Evolutionary conservation across 1,140 invertebrate species (phyloP), one percentile per base, ranked within the genome.

Genomic region (Zaprionus kolodkinae): DNA sequence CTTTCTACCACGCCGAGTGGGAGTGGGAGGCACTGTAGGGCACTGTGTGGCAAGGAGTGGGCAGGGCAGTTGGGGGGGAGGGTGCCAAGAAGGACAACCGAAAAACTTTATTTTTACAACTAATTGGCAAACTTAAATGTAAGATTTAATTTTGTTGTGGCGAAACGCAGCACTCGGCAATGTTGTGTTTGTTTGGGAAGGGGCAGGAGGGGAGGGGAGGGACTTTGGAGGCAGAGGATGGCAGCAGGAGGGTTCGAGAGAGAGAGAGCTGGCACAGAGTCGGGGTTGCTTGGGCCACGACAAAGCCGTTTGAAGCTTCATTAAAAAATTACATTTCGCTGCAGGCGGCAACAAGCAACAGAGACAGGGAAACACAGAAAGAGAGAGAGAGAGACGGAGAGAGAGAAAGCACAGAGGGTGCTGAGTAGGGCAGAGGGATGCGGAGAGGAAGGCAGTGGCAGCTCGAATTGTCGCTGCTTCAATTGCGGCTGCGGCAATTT

Each of bases 41-140:
- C 27, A 40, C 0, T 48, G 11, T 21, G 6, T 1, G 63, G 2
- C 0, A 27, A 33, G 3, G 36, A 21, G 9, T 6, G 43, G n/a
- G 13, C 21, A 9, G 27, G 12, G 27, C 3, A 21, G 21, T 21
- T 21, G 7, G 13, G 15, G 7, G 0, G 40, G 17, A 30, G 17
- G 7, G 57, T 12, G 57, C 57, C 52, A 30, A 30, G 35, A 35
- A 65, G 73, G 40, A 50, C 43, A 66, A 76, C 72, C 45, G 48
- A 79, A 73, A 73, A 88, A 89, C 74, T 88, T 88, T 88, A 85
- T 89, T 91, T 91, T 91, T 78, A 90, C 79, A 91, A 91, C 89
- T 91, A 91, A 91, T 91, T 91, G 89, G 89, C 82, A 91, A 91
- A 91, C 89, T 91, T 91, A 86, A 91, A 91, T 91, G 78, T 78